Percentiles rank a stretch among this genome's conserved stretches.
Conservation (phyloP, 2,113 vertebrate genomes). For the Nothocercus julius region DNA sequence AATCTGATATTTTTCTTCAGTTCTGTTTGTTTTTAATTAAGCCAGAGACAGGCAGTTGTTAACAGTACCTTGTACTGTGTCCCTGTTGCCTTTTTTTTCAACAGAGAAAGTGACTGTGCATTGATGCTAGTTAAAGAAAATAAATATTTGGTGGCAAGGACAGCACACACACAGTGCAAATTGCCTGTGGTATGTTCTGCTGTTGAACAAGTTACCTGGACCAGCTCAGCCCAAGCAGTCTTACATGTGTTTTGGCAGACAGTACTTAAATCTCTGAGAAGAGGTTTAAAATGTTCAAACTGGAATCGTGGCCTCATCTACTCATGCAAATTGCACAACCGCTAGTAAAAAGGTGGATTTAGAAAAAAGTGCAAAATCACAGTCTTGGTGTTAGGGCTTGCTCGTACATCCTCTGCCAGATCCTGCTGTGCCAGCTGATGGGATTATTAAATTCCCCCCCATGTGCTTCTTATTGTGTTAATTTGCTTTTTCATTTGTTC, state of each 20-base stretch:
- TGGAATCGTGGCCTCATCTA: neutral
- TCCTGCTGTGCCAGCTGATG: neutral
- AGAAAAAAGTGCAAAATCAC: neutral
- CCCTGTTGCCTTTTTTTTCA: neutral
- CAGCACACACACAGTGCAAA: accelerated
- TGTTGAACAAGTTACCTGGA: neutral
- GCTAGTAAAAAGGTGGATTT: neutral
- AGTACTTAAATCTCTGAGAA: neutral
- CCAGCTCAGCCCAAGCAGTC: neutral
- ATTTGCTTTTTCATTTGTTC: neutral
- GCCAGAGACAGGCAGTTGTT: neutral
- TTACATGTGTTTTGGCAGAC: neutral
- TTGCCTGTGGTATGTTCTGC: neutral
- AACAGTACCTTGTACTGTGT: neutral
- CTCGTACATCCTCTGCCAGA: neutral
- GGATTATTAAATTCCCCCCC: neutral
- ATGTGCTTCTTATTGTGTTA: neutral
- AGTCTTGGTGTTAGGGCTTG: neutral
- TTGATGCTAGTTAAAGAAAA: neutral
- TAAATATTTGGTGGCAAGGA: neutral
- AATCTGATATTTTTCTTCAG: neutral
- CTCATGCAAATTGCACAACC: neutral
- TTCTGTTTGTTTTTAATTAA: neutral
- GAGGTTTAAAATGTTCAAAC: neutral
- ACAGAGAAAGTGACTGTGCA: neutral